Base-by-base conservation (phyloP, 2,888 invertebrate genomes). In the Drosophila parthenogenetica region DNA sequence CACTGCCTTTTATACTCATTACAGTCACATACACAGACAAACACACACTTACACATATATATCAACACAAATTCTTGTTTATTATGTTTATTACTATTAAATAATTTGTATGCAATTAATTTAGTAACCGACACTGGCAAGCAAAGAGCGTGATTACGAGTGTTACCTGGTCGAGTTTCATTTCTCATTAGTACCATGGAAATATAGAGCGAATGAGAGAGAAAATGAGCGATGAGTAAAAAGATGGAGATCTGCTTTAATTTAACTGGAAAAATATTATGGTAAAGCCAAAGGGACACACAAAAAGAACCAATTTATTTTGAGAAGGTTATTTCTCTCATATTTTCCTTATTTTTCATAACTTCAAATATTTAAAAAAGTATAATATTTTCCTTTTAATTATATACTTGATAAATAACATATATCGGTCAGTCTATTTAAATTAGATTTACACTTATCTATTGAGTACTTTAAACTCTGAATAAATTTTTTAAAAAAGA, bases 101-200 rank as follows among this genome's bases (percentile, higher is more conserved):
- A 85, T 89, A 85, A 85, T 85, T 85, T 85, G 89, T 85, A 89
- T 85, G 85, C 89, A 85, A 85, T 85, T 85, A 89, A 85, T 89
- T 85, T 87, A 81, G 71, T 72, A 74, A 78, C 76, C 65, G 78
- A 69, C 78, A 77, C 77, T 32, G 46, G 22, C 46, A 32, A 43
- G 10, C 37, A 55, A 40, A 59, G 42, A 51, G 42, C 48, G 22
- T 77, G 67, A 67, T 67, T 74, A 62, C 40, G 40, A 25, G 35
- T 14, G 48, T 72, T 59, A 61, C 61, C 54, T 69, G 68, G 60
- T 59, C 75, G 65, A 62, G 74, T 77, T 72, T 69, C 65, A 46
- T 59, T 84, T 66, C 68, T 60, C 81, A 74, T 72, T 75, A 73
- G 58, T 50, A 39, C 25, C 22, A 25, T 11, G 46, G 45, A 42